Percentiles rank a stretch among this genome's conserved stretches.
These are phyloP conservation scores for Heliconius aoede DNA, from an alignment of 2,888 invertebrate species.

Conservation along the genomic window DNA sequence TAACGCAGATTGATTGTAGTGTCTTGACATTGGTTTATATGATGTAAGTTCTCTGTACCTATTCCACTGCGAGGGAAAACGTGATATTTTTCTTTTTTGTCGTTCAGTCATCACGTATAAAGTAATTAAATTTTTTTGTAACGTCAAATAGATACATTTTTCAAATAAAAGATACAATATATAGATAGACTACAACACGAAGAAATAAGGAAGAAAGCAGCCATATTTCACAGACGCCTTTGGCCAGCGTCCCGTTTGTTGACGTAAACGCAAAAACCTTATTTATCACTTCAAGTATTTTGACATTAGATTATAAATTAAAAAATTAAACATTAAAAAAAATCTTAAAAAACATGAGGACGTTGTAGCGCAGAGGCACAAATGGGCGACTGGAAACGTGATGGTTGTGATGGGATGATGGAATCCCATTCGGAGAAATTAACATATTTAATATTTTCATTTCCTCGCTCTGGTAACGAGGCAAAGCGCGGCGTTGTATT, in stretches of 20 bases:
- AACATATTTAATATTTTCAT: no score
- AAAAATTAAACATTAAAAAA: no score
- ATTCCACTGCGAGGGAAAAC: no score
- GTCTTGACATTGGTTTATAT: background rate
- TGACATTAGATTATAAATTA: background rate
- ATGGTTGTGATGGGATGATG: no score
- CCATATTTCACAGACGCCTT: conserved; percentile 20
- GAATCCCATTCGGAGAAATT: no score
- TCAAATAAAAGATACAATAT: conserved; percentile 3
- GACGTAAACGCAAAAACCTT: conserved; percentile 20
- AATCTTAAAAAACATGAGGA: no score
- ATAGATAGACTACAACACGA: background rate
- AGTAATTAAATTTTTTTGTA: background rate
- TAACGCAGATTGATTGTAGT: background rate
- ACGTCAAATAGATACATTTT: background rate
- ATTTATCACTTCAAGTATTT: conserved; percentile 15
- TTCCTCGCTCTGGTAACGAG: no score
- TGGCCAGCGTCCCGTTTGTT: conserved; percentile 22
- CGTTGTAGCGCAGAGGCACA: no score
- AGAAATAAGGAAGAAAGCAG: conserved; percentile 7
- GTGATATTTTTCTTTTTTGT: no score
- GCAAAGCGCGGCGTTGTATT: background rate
- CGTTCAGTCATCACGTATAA: background rate
- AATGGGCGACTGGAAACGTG: no score
- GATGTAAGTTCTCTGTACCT: background rate